Conservation (phyloP, 2,797 vertebrate genomes). For the Euthynnus affinis region DNA sequence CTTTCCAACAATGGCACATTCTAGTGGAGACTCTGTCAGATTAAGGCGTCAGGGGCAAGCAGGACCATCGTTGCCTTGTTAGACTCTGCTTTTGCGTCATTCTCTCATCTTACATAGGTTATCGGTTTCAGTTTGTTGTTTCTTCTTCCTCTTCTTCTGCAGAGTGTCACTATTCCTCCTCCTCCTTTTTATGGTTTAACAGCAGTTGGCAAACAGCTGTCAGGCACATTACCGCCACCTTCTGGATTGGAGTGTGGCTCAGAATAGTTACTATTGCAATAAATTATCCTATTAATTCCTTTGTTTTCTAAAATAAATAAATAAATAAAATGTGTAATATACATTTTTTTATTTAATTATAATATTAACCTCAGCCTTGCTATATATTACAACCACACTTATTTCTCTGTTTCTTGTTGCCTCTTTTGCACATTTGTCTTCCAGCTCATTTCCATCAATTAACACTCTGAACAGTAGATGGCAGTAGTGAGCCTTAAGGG, state of each 20-base stretch:
- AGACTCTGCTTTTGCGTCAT: not conserved
- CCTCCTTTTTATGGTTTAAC: not conserved
- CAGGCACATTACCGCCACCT: not conserved
- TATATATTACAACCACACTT: no score
- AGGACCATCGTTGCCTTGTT: not conserved
- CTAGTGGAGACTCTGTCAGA: not conserved
- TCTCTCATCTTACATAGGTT: not conserved
- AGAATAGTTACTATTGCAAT: no score
- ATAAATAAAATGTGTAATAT: no score
- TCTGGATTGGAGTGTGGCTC: not conserved
- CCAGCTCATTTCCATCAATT: not conserved
- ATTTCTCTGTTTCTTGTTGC: no score
- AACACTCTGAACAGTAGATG: constrained; percentile 17
- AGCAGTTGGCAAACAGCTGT: no score
- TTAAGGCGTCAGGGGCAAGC: not conserved
- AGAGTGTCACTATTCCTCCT: not conserved
- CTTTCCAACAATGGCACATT: not conserved
- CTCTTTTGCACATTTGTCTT: no score
- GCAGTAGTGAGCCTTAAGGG: not conserved
- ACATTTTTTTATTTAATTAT: no score
- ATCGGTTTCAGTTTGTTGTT: constrained; percentile 15
- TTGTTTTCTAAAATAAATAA: no score
- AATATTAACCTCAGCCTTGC: no score
- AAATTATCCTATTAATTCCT: no score
- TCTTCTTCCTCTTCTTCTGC: not conserved